Conservation (phyloP, 1,140 invertebrate genomes). For the Drosophila mojavensis region DNA sequence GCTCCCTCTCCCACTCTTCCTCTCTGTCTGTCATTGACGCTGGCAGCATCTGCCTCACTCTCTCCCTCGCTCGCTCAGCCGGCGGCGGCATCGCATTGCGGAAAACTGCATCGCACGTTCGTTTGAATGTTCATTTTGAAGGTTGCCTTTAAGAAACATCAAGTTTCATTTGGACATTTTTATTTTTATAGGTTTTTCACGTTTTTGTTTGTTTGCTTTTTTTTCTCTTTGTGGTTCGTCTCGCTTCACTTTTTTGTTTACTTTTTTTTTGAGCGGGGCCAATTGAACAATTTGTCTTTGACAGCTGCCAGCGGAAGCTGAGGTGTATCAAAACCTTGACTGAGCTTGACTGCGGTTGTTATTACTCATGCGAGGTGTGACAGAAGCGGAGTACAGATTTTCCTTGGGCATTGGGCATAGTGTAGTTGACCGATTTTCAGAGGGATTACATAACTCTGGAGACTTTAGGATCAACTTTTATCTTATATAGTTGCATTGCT, state of each 20-base stretch:
- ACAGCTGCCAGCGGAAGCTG: slow-evolving; percentile 37
- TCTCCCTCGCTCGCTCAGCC: slow-evolving; percentile 2
- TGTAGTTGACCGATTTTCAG: no score
- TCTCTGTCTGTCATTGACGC: not conserved
- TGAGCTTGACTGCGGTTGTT: not conserved
- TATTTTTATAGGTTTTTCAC: slow-evolving; percentile 21
- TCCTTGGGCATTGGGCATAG: no score
- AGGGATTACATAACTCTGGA: no score
- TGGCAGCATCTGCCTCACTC: not conserved
- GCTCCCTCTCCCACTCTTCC: slow-evolving; percentile 5
- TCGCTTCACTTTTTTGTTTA: slow-evolving; percentile 6
- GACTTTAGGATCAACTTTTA: no score
- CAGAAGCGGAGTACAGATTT: no score
- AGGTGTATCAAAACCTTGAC: slow-evolving; percentile 5
- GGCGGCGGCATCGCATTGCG: slow-evolving; percentile 62
- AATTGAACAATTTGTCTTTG: slow-evolving; percentile 58
- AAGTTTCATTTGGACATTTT: slow-evolving; percentile 46
- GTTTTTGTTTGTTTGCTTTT: slow-evolving; percentile 23
- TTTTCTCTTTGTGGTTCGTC: not conserved
- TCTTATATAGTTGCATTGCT: no score
- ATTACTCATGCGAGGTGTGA: no score
- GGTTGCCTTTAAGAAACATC: slow-evolving; percentile 62
- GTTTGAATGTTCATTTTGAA: slow-evolving; percentile 60
- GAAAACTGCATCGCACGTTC: slow-evolving; percentile 76
- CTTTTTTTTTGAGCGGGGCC: slow-evolving; percentile 68